Conservation (phyloP, 2,797 vertebrate species). For the Phrynocephalus vlangalii region DNA sequence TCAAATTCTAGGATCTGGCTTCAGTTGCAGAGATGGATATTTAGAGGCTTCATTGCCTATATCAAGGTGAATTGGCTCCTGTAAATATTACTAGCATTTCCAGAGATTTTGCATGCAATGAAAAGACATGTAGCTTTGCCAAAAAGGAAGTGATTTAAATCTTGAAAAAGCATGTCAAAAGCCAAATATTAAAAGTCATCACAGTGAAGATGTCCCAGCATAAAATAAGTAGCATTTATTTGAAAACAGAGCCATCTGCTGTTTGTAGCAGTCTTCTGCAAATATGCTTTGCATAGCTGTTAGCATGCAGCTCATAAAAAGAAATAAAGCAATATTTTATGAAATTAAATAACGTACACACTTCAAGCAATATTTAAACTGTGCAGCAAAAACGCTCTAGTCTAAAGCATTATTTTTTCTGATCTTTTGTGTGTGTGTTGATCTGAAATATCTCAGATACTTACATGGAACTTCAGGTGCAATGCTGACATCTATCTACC, state of each 20-base stretch:
- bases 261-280: conserved; percentile 9
- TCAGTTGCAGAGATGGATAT: neutral
- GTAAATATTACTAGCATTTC: neutral
- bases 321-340: neutral
- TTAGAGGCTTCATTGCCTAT: neutral
- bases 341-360: neutral
- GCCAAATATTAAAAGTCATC: neutral
- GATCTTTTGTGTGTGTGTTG: too few species aligned
- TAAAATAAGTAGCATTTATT: neutral
- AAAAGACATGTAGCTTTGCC: neutral
- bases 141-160: neutral
- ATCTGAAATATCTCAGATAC: neutral
- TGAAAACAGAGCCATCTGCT: conserved; percentile 53
- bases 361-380: neutral
- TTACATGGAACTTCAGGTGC: neutral
- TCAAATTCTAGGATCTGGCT: neutral
- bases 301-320: neutral
- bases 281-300: neutral
- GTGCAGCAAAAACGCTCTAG: neutral
- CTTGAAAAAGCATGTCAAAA: neutral
- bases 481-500: neutral
- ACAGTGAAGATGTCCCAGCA: neutral
- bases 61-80: neutral
- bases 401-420: neutral
- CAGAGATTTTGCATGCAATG: neutral